These are phyloP conservation scores for Brachyptera risi DNA, from an alignment of 2,888 invertebrate species.

Conservation along the genomic window DNA sequence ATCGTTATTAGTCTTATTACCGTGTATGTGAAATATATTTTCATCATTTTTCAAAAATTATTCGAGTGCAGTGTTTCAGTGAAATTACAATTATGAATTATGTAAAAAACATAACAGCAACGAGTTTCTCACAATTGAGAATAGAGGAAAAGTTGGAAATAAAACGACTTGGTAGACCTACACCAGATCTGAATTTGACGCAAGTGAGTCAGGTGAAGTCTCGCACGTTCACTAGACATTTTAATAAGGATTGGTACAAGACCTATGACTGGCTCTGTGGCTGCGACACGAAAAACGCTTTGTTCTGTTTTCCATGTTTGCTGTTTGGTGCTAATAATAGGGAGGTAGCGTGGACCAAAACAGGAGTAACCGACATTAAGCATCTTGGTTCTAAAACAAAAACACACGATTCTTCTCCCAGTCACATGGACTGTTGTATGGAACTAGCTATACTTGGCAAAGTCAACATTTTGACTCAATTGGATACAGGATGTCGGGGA, in stretches of 20 bases:
- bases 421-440: constrained; percentile 28
- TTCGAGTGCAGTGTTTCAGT: too few species aligned
- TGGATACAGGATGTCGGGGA: constrained; percentile 31
- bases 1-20: too few species aligned
- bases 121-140: neutral
- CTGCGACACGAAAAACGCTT: constrained; percentile 12
- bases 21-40: too few species aligned
- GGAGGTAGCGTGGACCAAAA: constrained; percentile 24
- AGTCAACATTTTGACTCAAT: constrained; percentile 32
- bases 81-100: too few species aligned
- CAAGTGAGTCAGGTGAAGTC: neutral
- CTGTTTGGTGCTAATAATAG: constrained; percentile 31
- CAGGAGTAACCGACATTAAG: constrained; percentile 32
- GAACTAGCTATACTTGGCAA: constrained; percentile 30
- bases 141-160: neutral
- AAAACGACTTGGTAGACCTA: neutral
- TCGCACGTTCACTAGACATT: neutral
- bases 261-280: constrained; percentile 13
- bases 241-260: neutral
- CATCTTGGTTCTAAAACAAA: constrained; percentile 32
- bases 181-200: neutral
- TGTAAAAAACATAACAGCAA: neutral
- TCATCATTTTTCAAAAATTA: too few species aligned
- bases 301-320: constrained; percentile 36
- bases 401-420: constrained; percentile 28